Evolutionary conservation across 2,797 vertebrate species (phyloP).

Genomic region (Paratrypauchen microcephalus): DNA sequence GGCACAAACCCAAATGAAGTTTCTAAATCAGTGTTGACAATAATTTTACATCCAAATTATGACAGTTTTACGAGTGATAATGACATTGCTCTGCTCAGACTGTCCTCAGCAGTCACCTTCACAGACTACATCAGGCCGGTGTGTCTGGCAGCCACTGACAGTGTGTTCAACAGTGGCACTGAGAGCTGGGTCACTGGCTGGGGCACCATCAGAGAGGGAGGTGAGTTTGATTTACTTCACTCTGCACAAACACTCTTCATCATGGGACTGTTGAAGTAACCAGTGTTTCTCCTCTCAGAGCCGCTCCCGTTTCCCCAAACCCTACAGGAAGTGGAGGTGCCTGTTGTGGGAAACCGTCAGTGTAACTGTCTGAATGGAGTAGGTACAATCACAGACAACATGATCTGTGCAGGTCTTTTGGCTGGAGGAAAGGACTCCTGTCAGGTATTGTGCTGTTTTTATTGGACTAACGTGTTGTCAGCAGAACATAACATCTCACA

Average conservation of each 20-base stretch:
- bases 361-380: conserved; percentile 56
- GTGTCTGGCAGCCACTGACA: conserved; percentile 73
- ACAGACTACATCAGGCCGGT: conserved; percentile 75
- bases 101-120: conserved; percentile 64
- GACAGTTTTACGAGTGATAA: conserved; percentile 28
- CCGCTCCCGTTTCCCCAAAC: conserved; percentile 37
- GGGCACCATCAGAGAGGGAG: conserved; percentile 48
- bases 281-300: conserved; percentile 23
- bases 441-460: conserved; percentile 38
- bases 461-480: not conserved
- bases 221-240: conserved; percentile 36
- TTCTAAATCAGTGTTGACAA: conserved; percentile 15
- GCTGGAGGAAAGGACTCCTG: conserved; percentile 65
- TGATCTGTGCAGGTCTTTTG: conserved; percentile 68
- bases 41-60: conserved; percentile 56
- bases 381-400: conserved; percentile 41
- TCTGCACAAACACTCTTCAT: conserved; percentile 5
- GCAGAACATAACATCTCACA: not conserved
- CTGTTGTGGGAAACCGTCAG: conserved; percentile 54
- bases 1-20: conserved; percentile 41
- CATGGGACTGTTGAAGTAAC: not conserved
- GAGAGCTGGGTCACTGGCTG: conserved; percentile 70
- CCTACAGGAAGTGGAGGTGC: conserved; percentile 66
- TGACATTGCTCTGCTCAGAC: conserved; percentile 65
- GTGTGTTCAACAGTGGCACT: conserved; percentile 57